Conservation (phyloP, 2,888 invertebrate species). For the Hecatera dysodea region DNA sequence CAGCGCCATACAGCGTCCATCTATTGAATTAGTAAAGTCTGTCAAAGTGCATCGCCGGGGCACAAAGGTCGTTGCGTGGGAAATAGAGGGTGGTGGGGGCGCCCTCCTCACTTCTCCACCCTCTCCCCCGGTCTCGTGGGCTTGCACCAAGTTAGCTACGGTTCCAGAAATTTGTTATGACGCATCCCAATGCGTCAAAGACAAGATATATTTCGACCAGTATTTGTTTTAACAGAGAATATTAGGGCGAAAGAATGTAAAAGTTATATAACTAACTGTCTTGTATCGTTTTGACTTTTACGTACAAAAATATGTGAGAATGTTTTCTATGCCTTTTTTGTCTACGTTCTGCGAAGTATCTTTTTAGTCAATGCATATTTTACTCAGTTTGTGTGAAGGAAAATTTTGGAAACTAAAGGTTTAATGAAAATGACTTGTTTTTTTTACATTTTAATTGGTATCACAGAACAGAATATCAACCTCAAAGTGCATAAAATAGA, state of each 20-base stretch:
- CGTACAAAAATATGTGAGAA: background rate
- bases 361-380: constrained; percentile 21
- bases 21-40: constrained; percentile 91
- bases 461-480: background rate
- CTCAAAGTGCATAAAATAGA: constrained; percentile 4
- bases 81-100: constrained; percentile 78
- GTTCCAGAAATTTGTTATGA: constrained; percentile 90
- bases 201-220: constrained; percentile 77
- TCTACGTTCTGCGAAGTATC: background rate
- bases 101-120: constrained; percentile 63
- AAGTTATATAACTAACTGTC: constrained; percentile 16
- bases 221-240: constrained; percentile 49
- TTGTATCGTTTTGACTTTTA: constrained; percentile 18
- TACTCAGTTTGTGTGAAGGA: background rate
- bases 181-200: constrained; percentile 79
- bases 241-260: background rate
- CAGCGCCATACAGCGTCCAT: constrained; percentile 83
- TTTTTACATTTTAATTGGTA: constrained; percentile 4
- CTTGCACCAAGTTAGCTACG: constrained; percentile 84
- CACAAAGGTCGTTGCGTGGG: constrained; percentile 91
- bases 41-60: constrained; percentile 90
- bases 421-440: constrained; percentile 4
- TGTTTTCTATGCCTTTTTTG: background rate
- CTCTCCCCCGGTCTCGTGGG: constrained; percentile 77
- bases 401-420: constrained; percentile 5